A percentile compares a stretch with the other conserved stretches of the same genome.
phyloP scores from a whole-genome alignment of 1,140 invertebrate genomes.

The Aradophagus sp. region DNA sequence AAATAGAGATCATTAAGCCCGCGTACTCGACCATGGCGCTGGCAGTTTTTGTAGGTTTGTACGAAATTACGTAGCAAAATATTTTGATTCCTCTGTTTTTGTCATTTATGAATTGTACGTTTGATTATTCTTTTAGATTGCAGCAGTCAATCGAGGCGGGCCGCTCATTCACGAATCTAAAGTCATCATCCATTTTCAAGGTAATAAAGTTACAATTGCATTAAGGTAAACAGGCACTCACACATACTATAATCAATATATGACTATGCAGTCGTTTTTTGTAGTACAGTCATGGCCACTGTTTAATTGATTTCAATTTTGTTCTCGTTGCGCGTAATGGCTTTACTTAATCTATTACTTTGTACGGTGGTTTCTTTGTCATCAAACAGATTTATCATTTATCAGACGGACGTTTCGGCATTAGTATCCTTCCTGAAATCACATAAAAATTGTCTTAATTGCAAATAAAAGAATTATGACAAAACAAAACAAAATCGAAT shows the following conservation, averaged over 20 bases:
- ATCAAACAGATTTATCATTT: constrained; percentile 45
- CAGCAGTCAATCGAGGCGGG: constrained; percentile 24
- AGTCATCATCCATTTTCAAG: constrained; percentile 36
- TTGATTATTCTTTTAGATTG: constrained; percentile 10
- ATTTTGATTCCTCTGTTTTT: constrained; percentile 34
- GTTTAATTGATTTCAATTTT: constrained; percentile 66
- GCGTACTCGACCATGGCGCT: constrained; percentile 11
- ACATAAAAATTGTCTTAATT: constrained; percentile 1
- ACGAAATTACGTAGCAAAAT: constrained; percentile 48
- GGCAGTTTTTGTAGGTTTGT: constrained; percentile 13
- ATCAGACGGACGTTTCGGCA: constrained; percentile 77
- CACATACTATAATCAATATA: constrained; percentile 72
- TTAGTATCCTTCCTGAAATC: constrained; percentile 77
- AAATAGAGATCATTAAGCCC: constrained; percentile 65
- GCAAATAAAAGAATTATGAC: constrained; percentile 3
- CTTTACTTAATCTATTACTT: constrained; percentile 72
- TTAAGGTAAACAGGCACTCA: constrained; percentile 71
- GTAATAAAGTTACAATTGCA: constrained; percentile 53
- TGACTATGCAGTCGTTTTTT: constrained; percentile 65
- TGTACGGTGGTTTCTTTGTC: constrained; percentile 70
- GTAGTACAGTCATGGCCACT: constrained; percentile 73
- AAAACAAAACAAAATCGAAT: too few relatives aligned
- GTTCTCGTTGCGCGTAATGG: constrained; percentile 64
- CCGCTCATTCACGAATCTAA: constrained; percentile 35
- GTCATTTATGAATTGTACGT: constrained; percentile 31